Evolutionary conservation across 2,113 vertebrate genomes (phyloP), one percentile per base, ranked within the genome.

Genomic region (Syngnathus scovelli): DNA sequence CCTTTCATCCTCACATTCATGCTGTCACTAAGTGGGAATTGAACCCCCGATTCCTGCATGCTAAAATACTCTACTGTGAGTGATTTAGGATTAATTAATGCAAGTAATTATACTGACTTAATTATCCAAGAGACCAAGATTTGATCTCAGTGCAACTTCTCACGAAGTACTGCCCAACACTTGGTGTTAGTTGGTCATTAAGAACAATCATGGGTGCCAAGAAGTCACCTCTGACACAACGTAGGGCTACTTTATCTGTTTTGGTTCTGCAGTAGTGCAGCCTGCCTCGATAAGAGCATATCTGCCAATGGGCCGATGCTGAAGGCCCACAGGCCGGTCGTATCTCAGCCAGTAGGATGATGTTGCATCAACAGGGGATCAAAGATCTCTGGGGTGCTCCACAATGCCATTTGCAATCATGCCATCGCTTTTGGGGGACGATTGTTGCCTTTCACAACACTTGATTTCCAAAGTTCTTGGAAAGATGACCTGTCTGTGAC

Each of bases 281-380:
- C 66, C 76, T 70, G 74, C 77, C 68, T 52, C 77, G 88, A 91
- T 91, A 88, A 90, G 83, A 70, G 74, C 70, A 67, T 84, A 85
- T 88, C 86, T 83, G 76, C 80, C 77, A 70, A 64, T 71, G 81
- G 80, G 82, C 78, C 76, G 70, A 78, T 78, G 51, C 21, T 56
- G 61, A 70, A 62, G 75, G 86, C 81, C 84, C 84, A 85, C 70
- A 75, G 83, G 86, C 83, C 76, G 77, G 71, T 58, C 61, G 67
- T 90, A 87, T 90, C 89, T 83, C 66, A 33, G 74, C 64, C 76
- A 71, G 61, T 70, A 72, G 77, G 69, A 60, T 74, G 65, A 52
- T 27, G 41, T 36, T 61, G 56, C 75, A 76, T 81, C 77, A 66
- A 60, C 39, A 63, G 71, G 69, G 79, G 72, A 71, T 76, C 66